These are phyloP conservation scores for Abrostola triplasia DNA, from an alignment of 2,888 invertebrate genomes.

Conservation along the genomic window DNA sequence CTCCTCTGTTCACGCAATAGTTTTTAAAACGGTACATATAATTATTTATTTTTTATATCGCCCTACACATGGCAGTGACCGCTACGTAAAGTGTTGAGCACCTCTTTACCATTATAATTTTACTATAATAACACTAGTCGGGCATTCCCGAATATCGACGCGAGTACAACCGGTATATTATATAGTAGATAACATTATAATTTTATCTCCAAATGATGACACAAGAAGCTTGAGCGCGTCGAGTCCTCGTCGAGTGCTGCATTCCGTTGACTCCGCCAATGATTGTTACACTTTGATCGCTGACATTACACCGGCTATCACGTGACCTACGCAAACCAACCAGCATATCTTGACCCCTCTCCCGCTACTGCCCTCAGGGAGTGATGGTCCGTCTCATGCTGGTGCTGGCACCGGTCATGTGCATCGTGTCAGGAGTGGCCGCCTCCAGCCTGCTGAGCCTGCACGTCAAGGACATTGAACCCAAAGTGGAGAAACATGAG, in stretches of 20 bases:
- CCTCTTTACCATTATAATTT: too few species aligned
- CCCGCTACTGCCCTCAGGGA: conserved; percentile 89
- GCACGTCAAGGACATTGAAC: conserved; percentile 95
- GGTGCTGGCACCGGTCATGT: conserved; percentile 99
- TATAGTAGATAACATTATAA: too few species aligned
- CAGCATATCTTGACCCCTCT: conserved; percentile 44
- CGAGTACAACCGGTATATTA: too few species aligned
- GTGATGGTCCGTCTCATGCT: conserved; percentile 99
- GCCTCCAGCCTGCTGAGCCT: conserved; percentile 94
- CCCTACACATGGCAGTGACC: too few species aligned
- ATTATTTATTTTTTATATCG: too few species aligned
- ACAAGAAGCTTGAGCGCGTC: conserved; percentile 78
- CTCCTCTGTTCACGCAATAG: too few species aligned
- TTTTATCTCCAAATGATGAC: conserved; percentile 71
- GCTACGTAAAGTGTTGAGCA: too few species aligned
- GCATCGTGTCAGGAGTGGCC: conserved; percentile 98
- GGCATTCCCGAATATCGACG: too few species aligned
- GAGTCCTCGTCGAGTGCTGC: conserved; percentile 74
- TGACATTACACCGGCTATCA: conserved; percentile 68
- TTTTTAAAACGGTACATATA: too few species aligned
- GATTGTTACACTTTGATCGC: conserved; percentile 90
- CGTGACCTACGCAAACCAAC: not conserved
- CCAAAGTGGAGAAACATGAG: conserved; percentile 90
- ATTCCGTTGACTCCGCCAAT: conserved; percentile 81
- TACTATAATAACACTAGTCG: too few species aligned